Base-by-base conservation (phyloP, 2,797 vertebrate species). In the Hyperoplus immaculatus region DNA sequence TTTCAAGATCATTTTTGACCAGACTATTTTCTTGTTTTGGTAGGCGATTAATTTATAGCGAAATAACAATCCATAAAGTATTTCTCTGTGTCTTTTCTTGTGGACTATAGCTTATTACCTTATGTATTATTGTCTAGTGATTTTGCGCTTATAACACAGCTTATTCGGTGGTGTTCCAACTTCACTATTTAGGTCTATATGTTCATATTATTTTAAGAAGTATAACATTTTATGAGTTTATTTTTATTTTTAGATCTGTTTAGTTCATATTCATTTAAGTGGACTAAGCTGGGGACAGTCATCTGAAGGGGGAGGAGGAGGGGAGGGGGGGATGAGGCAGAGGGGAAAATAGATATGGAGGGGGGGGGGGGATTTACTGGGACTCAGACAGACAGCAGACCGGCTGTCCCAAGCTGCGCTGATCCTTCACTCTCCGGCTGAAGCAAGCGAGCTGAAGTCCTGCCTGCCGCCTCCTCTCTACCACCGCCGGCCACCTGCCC, bases 401-500 rank as follows among this genome's bases (percentile, higher is more conserved):
- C 88, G 92, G 91, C 91, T 93, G 92, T 89, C 89, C 90, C 88
- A 62, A 83, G 85, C 91, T 87, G 90, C 83, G 72, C 89, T 91
- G 91, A 92, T 92, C 90, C 90, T 83, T 90, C 88, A 85, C 89
- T 87, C 85, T 86, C 80, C 51, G 55, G 85, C 76, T 29, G 29
- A 29, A 29, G 29, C 29, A 29, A 80, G 72, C 74, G 39, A 51
- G 74, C 86, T 68, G 77, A 8, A 79, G 82, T 75, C 86, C 69
- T 29, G 59, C 46, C 81, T 79, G 81, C 74, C 71, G 65, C 87
- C 75, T 79, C 60, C 67, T n/a, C 75, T 73, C 50, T 53, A 72
- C 61, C 80, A 81, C 69, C 2, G 29, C 29, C 5, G 75, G 69
- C 86, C 93, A 94, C 92, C 93, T 94, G 92, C 90, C 77, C 84